phyloP scores from a whole-genome alignment of 2,113 vertebrate species.

The Caracal caracal region DNA sequence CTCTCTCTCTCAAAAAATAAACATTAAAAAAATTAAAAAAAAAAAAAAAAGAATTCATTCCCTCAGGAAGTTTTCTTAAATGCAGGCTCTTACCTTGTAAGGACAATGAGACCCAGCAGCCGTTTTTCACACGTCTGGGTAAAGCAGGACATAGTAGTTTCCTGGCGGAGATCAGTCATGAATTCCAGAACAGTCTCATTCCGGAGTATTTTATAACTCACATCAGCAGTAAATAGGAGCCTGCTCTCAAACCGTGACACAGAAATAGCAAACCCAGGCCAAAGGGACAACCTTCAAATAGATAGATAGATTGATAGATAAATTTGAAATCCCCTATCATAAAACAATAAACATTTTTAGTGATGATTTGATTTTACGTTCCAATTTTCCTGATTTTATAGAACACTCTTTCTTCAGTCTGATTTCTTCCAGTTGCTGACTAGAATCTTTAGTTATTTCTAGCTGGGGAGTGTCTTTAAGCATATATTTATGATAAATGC shows the following conservation, averaged over 20 bases:
- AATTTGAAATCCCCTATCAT: not conserved
- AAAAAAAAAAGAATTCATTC: too few species aligned
- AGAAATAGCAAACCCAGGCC: slow-evolving; percentile 83
- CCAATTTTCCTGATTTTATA: not conserved
- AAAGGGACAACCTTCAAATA: slow-evolving; percentile 80
- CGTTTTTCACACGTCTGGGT: slow-evolving; percentile 78
- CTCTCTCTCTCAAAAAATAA: too few species aligned
- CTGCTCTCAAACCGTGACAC: slow-evolving; percentile 78
- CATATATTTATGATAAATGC: not conserved
- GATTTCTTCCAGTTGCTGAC: not conserved
- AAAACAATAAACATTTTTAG: not conserved
- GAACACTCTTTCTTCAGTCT: not conserved
- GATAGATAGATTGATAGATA: not conserved
- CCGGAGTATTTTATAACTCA: slow-evolving; percentile 84
- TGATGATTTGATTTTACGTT: not conserved
- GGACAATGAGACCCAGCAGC: slow-evolving; percentile 81
- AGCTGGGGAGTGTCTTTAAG: not conserved
- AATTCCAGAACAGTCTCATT: slow-evolving; percentile 83
- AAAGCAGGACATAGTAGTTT: slow-evolving; percentile 37
- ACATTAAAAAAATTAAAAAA: too few species aligned
- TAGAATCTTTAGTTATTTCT: not conserved
- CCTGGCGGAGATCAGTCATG: slow-evolving; percentile 78
- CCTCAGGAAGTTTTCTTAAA: not conserved
- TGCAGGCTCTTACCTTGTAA: slow-evolving; percentile 81
- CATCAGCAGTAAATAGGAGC: slow-evolving; percentile 76